Base-by-base conservation (phyloP, 2,113 vertebrate genomes). In the Ictalurus punctatus region DNA sequence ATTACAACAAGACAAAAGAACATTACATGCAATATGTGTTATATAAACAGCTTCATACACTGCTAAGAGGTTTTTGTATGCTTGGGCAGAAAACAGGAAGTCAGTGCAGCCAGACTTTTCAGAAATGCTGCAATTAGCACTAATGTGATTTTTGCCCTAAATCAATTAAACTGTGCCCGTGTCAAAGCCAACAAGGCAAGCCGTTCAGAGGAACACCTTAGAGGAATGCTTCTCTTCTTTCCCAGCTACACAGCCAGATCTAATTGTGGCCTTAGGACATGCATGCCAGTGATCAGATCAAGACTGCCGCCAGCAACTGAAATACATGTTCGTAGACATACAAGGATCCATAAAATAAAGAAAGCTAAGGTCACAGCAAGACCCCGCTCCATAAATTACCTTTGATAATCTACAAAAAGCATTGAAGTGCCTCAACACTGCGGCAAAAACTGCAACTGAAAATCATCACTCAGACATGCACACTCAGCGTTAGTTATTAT, bases 101-200 rank as follows among this genome's bases (percentile, higher is more conserved):
- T 27, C 86, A 84, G 37, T 88, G 83, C 86, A 84, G 71, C 82
- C 44, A 21, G 34, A 92, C 84, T 78, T 86, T 59, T 90, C 83
- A 73, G 87, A 91, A 90, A 78, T 93, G 90, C 94, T 94, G 87
- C 54, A 58, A 94, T 96, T 93, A 94, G 87, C 83, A 58, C 93
- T 90, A 94, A 96, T 92, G 91, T 1, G 83, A 94, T 95, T 95
- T 94, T 92, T 90, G 65, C 63, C n/a, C 92, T 94, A 95, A 95
- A 92, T 92, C 84, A 88, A 89, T 94, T 94, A 92, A 86, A 84
- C 71, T 27, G 7, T 76, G 69, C 1, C 89, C 92, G 91, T 85
- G 84, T 86, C 81, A 83, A 90, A 87, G 82, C 61, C 71, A 87
- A 95, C 93, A 94, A 92, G 91, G 88, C 85, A 84, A 81, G 37